Percentiles rank a stretch among this genome's conserved stretches.
Evolutionary conservation across 1,140 invertebrate species (phyloP).

Genomic region (Lepidostoma basale): DNA sequence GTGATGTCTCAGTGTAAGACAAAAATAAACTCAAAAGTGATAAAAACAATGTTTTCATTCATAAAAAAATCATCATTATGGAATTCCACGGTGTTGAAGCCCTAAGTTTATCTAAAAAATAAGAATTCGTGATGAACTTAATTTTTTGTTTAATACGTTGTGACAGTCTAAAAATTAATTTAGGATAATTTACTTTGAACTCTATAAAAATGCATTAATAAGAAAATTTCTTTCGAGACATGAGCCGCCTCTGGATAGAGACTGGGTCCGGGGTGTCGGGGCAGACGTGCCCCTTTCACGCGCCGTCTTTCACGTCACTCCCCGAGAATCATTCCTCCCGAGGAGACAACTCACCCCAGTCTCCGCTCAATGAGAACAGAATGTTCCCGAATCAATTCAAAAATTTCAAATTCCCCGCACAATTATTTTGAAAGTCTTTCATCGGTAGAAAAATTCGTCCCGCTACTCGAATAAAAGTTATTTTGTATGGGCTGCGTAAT

Average conservation of each 20-base stretch:
- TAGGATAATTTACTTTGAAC: too few species aligned
- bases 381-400: conserved; percentile 14
- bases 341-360: conserved; percentile 15
- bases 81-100: too few species aligned
- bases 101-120: too few species aligned
- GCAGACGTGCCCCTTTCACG: conserved; percentile 29
- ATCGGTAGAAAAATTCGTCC: conserved; percentile 13
- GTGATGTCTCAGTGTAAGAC: too few species aligned
- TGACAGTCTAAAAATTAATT: too few species aligned
- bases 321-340: conserved; percentile 17
- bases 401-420: conserved; percentile 27
- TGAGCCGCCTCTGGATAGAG: not conserved
- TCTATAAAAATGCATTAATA: too few species aligned
- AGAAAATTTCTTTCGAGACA: too few species aligned
- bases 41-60: too few species aligned
- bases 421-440: conserved; percentile 31
- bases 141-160: too few species aligned
- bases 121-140: too few species aligned
- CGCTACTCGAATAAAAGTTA: conserved; percentile 24
- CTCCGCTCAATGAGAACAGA: conserved; percentile 1
- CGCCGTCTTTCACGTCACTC: conserved; percentile 28
- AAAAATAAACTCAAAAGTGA: too few species aligned
- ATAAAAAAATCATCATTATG: too few species aligned
- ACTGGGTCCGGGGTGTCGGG: conserved; percentile 5
- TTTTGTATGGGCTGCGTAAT: conserved; percentile 17